Evolutionary conservation across 2,888 invertebrate genomes (phyloP), one percentile per base, ranked within the genome.

Genomic region (Synanthedon tipuliformis): DNA sequence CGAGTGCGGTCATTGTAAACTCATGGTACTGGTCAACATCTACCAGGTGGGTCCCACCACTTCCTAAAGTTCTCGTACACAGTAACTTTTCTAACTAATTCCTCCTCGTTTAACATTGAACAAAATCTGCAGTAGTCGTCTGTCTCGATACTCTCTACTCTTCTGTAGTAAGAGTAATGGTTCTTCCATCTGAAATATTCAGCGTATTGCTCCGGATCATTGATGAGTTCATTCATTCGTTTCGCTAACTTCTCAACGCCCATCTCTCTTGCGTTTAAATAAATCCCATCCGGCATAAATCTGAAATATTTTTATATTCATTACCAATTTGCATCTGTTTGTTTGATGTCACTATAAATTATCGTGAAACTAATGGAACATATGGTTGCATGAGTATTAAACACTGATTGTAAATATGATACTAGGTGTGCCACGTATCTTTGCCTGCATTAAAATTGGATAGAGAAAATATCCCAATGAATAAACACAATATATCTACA

Each of bases 111-210:
- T 0, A 84, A 60, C 15, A 79, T 56, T 3, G 71, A 65, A 59
- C 85, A 86, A 55, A 86, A 73, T 18, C 65, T 63, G 57, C 86
- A 86, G 52, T 81, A 79, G 51, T 81, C 82, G 51, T 85, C 71
- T 0, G 80, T 82, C 40, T 81, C 77, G 8, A 61, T 16, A 18
- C 60, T 68, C 4, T 72, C 73, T 16, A 53, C 54, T 48, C 71
- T 73, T 49, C 56, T 62, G 52, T 81, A 64, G 50, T 73, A 86
- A 0, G 68, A 65, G 54, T 86, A 87, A 57, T 85, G 72, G 40
- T 75, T 81, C 51, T 63, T 73, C 85, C 85, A 86, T 56, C 60
- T 71, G 56, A 86, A 85, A 59, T 73, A 84, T 23, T 78, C 62
- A 0, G 68, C 64, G 34, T 85, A 86, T 40, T 68, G 53, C 0